Base-by-base conservation (phyloP, 2,888 invertebrate genomes). In the Watsonalla binaria region DNA sequence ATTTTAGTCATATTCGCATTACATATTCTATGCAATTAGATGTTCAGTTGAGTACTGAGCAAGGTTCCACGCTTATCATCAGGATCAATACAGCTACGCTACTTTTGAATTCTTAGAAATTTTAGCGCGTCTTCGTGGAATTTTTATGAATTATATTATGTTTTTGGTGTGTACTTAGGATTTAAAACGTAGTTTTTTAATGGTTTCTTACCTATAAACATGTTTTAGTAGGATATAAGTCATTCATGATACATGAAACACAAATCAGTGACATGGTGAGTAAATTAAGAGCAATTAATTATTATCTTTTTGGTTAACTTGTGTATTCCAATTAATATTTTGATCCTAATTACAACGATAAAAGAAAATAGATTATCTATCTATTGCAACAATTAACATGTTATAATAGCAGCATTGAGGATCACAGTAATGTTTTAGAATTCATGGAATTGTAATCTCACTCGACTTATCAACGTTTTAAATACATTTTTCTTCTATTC, bases 21-120 rank as follows among this genome's bases (percentile, higher is more conserved):
- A 54, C 52, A 50, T 52, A 54, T 54, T 56, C 54, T 50, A 56
- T 52, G 56, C 50, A 56, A 54, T 56, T 45, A 56, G 45, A 39
- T 52, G 42, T 51, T 47, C 51, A 45, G 45, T 45, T 47, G 45
- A 52, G 49, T 54, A 52, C 37, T 8, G 49, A 49, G 14, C 51
- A 47, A 14, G 47, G 34, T 34, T 54, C 35, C 51, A 45, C 33
- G 51, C 14, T 39, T 47, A 51, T 45, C 45, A 35, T 47, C 46
- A 51, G 34, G 46, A 54, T 56, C 48, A 46, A 54, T 54, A 51
- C 8, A 11, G 46, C 46, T 52, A 52, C 46, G 7, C 8, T 42
- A 11, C 42, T 42, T 42, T 42, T 11, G 42, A 42, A 42, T 42
- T 42, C 42, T 42, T 42, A 11, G 42, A 42, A 42, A 42, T 5